phyloP scores from a whole-genome alignment of 2,888 invertebrate genomes.

The Linnaemya vulpina region DNA sequence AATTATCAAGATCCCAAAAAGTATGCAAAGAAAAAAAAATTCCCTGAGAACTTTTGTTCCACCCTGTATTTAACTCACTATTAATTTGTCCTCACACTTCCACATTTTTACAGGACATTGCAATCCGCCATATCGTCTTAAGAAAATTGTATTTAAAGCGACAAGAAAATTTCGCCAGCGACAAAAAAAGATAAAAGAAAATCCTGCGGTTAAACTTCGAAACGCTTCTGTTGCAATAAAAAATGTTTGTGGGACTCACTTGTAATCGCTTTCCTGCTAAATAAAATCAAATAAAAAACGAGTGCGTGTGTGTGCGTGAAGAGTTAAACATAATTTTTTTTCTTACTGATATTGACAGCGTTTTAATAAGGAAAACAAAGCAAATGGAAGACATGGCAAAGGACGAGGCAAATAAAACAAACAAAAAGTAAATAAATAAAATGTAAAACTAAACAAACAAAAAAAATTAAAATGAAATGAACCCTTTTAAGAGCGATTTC shows the following conservation, averaged over 20 bases:
- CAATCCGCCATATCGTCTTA: no score
- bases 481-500: constrained; percentile 67
- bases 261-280: no score
- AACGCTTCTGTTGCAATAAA: neutral
- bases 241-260: neutral
- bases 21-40: no score
- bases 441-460: neutral
- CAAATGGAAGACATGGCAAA: neutral
- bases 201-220: neutral
- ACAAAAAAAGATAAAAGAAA: no score
- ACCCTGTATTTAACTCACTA: no score
- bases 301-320: neutral
- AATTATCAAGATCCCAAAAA: no score
- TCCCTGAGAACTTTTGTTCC: no score
- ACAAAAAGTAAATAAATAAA: neutral
- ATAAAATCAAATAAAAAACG: neutral
- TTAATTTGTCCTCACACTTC: no score
- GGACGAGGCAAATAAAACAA: constrained; percentile 3
- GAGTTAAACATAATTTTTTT: neutral
- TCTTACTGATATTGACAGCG: constrained; percentile 46
- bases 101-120: no score
- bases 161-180: neutral
- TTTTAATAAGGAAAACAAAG: constrained; percentile 1
- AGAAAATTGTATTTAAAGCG: neutral
- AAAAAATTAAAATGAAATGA: constrained; percentile 36